Evolutionary conservation across 2,797 vertebrate species (phyloP), one percentile per base, ranked within the genome.

Genomic region (Trematomus bernacchii): DNA sequence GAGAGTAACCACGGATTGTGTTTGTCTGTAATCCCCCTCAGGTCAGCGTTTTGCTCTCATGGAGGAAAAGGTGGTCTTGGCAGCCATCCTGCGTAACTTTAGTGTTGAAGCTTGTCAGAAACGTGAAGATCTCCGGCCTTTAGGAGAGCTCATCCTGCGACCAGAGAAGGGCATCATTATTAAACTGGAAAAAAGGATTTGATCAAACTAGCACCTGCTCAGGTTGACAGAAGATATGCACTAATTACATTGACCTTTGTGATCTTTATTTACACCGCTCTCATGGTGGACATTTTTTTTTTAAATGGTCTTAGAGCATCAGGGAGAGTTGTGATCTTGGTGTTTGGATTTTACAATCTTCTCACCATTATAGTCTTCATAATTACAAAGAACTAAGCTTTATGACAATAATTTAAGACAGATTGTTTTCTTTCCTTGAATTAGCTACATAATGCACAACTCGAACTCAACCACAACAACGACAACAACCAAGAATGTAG

Each of bases 1-100:
- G 14, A 23, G 16, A 57, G 18, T 73, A 2, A 48, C 30, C 1
- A n/a, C 33, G 30, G 10, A 47, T 40, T 48, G 13, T 37, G 6
- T 37, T 21, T 4, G 27, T 10, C 12, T 53, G 0, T 47, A 10
- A 55, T 61, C 23, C 14, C 47, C 18, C 40, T 42, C 80, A 99
- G 98, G 98, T 83, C 97, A 99, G 71, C 97, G 94, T 10, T 99
- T 99, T 82, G 98, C 98, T 9, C 65, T 96, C 13, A 96, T 99
- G 94, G 98, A 99, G 82, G 98, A 99, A 86, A 99, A 99, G 78
- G 89, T 95, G 64, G n/a, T 99, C 51, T 71, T 99, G 77, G 93
- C 96, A 0, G 90, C 92, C 48, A 85, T 98, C 66, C 89, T 99
- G 77, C 95, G 96, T 0, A 91, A 80, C 55, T 99, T 97, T 69